Evolutionary conservation across 2,888 invertebrate species (phyloP), one percentile per base, ranked within the genome.

Genomic region (Leptogaster cylindrica): DNA sequence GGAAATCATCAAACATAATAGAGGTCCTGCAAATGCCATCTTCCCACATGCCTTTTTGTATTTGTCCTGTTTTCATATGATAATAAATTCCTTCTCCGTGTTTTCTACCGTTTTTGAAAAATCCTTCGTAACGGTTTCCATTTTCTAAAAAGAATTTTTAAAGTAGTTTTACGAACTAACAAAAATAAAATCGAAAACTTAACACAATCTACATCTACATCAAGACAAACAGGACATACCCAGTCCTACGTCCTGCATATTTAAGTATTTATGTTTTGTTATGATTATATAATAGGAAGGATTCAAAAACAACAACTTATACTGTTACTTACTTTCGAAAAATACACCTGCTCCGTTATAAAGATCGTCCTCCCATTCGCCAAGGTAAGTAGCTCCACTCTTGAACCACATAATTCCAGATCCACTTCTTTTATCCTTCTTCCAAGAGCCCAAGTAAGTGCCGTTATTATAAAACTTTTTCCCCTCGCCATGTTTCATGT

Each of bases 31-130:
- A 78, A 16, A 75, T 68, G 68, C 75, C 77, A 31, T 76, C 73
- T 39, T 74, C 73, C 80, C 80, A 80, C 68, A 78, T 75, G 3
- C 80, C 80, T 55, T 80, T 80, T 69, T 80, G 80, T 14, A 78
- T 71, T 58, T 81, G 80, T 1, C 80, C 80, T 1, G 78, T 79
- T 25, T 75, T 72, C 71, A 73, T 74, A 61, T 80, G 81, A 66
- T 77, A 77, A 61, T 75, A 81, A 20, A 76, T 70, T 10, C 80
- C 80, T 67, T 81, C 79, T 1, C 81, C 80, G 67, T 78, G 77
- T 69, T 81, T 81, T 41, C 72, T 72, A 2, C 78, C 80, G 2
- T 76, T 71, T 2, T 76, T 74, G 67, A 78, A 80, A 27, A 75
- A 72, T 7, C 80, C 81, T 68, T 80, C 79, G 71, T 78, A 81